phyloP scores from a whole-genome alignment of 2,113 vertebrate genomes.

The Psittacara wagleri region DNA sequence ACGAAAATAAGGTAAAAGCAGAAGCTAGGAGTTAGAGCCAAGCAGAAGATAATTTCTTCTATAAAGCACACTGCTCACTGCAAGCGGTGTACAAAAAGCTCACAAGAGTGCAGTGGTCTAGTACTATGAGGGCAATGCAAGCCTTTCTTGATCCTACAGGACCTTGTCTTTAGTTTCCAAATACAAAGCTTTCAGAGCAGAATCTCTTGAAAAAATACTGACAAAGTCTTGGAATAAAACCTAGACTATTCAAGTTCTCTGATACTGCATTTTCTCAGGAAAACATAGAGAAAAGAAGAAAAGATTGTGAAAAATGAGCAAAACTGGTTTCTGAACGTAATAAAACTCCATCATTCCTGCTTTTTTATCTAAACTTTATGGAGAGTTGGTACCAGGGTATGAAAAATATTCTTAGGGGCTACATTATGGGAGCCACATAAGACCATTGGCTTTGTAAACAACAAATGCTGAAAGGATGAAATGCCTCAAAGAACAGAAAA shows the following conservation, averaged over 20 bases:
- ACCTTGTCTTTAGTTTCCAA: background rate
- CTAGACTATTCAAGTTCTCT: background rate
- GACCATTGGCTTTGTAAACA: background rate
- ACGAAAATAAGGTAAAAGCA: background rate
- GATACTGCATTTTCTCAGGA: background rate
- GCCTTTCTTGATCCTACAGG: background rate
- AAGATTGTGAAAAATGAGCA: background rate
- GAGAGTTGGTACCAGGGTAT: background rate
- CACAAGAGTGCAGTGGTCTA: background rate
- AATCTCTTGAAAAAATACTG: background rate
- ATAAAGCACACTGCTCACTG: background rate
- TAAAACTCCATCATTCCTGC: background rate
- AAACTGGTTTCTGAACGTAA: background rate
- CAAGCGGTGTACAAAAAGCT: background rate
- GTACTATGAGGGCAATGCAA: background rate
- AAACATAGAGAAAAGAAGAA: background rate
- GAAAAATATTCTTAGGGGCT: background rate
- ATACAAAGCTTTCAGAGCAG: background rate
- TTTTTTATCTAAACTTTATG: background rate
- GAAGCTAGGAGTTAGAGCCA: background rate
- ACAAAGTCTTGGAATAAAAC: background rate
- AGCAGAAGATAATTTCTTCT: background rate
- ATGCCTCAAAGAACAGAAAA: background rate
- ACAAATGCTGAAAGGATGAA: background rate
- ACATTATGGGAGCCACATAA: background rate